Evolutionary conservation across 2,888 invertebrate genomes (phyloP).

Genomic region (Dyspetes luteomarginatus): DNA sequence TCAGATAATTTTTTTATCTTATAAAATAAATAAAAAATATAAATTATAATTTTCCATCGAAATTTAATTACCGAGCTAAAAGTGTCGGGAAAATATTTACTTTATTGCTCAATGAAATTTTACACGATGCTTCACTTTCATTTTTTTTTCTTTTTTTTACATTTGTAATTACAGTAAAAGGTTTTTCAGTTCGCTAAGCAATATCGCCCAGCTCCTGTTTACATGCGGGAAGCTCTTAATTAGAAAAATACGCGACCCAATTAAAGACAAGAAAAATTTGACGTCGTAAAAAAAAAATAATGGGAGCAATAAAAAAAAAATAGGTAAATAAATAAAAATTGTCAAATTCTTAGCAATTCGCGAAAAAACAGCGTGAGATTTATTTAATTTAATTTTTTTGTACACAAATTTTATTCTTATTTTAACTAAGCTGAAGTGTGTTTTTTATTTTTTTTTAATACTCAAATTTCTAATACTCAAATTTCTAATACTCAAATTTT

Average conservation of each 20-base stretch:
- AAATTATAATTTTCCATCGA: background rate
- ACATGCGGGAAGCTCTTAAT: slow-evolving; percentile 10
- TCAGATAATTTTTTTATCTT: background rate
- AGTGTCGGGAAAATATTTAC: background rate
- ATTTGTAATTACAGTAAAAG: background rate
- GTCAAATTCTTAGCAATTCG: no score
- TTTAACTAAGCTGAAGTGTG: no score
- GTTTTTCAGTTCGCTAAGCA: slow-evolving; percentile 3
- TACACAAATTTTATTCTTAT: slow-evolving; percentile 7
- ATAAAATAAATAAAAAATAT: background rate
- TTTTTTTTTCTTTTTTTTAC: background rate
- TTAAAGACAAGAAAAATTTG: slow-evolving; percentile 44
- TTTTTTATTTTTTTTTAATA: no score
- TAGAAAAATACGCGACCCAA: slow-evolving; percentile 1
- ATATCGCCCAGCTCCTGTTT: background rate
- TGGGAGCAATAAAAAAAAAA: no score
- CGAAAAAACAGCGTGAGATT: no score
- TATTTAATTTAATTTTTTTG: no score
- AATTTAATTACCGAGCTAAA: background rate
- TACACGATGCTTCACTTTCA: background rate
- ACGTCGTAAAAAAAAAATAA: no score
- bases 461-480: no score
- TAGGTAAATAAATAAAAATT: no score
- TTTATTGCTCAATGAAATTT: background rate
- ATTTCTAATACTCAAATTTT: no score